Conservation (phyloP, 2,797 vertebrate genomes). For the Phaenicophaeus curvirostris region DNA sequence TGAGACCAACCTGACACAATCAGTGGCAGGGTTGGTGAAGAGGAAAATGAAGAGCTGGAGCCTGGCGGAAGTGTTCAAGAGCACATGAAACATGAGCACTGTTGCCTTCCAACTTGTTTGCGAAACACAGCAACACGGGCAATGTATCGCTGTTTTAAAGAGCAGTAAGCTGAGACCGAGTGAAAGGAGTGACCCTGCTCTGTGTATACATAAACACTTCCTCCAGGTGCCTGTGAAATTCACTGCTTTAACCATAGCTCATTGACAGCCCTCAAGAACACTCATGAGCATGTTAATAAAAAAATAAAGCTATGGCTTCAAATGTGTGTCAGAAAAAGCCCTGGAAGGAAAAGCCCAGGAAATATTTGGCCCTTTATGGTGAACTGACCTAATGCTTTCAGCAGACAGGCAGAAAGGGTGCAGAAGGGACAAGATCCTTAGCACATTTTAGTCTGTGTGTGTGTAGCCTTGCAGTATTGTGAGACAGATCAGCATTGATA, state of each 20-base stretch:
- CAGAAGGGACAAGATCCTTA: not conserved
- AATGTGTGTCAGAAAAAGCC: not conserved
- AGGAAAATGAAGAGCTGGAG: not conserved
- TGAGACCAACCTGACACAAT: accelerated
- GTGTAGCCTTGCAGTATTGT: not conserved
- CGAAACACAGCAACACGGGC: conserved; percentile 20
- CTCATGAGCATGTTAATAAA: not conserved
- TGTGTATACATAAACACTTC: conserved; percentile 27
- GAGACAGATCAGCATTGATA: not conserved
- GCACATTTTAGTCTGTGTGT: not conserved
- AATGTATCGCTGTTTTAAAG: not conserved
- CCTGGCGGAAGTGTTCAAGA: not conserved
- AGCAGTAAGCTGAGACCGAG: conserved; percentile 25
- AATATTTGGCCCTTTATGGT: not conserved
- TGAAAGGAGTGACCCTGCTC: not conserved
- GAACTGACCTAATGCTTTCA: not conserved
- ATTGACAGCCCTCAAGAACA: not conserved
- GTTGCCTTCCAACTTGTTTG: conserved; percentile 12
- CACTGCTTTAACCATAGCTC: not conserved
- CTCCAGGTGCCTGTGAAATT: not conserved
- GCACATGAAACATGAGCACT: not conserved
- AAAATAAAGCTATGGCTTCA: not conserved
- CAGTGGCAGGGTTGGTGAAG: not conserved
- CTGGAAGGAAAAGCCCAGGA: not conserved
- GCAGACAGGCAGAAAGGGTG: not conserved